A percentile compares a stretch with the other conserved stretches of the same genome.
Conservation (phyloP, 2,113 vertebrate species). For the Rafetus swinhoei region DNA sequence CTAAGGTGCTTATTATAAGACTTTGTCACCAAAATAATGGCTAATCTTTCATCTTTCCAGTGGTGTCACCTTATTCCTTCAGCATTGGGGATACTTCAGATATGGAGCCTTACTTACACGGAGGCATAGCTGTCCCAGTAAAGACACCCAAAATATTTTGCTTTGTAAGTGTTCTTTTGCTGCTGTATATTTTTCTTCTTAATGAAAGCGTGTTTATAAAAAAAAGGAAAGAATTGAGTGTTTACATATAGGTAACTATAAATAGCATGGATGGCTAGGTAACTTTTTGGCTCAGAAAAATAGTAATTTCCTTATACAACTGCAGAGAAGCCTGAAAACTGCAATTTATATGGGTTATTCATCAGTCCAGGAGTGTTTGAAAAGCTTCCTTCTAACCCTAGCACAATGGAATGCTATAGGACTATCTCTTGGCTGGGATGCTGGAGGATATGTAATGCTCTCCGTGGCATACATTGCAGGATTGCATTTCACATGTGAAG, state of each 20-base stretch:
- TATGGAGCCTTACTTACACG: slow-evolving; percentile 89
- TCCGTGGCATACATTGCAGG: not conserved
- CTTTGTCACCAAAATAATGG: not conserved
- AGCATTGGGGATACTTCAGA: slow-evolving; percentile 89
- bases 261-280: not conserved
- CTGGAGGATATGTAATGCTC: not conserved
- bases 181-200: not conserved
- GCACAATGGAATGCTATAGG: not conserved
- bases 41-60: slow-evolving; percentile 75
- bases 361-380: not conserved
- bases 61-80: slow-evolving; percentile 93
- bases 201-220: not conserved
- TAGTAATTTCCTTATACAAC: not conserved
- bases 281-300: not conserved
- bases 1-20: not conserved
- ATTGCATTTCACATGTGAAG: not conserved
- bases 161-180: slow-evolving; percentile 88
- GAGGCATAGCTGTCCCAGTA: slow-evolving; percentile 92
- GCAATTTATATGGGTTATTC: not conserved
- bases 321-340: not conserved
- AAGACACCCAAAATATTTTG: slow-evolving; percentile 88
- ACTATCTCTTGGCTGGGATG: not conserved
- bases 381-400: not conserved
- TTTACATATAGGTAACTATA: rapidly evolving
- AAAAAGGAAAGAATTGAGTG: not conserved